Evolutionary conservation across 64 coral and sea anemone species (phyloP).

Genomic region (Montipora capricornis): DNA sequence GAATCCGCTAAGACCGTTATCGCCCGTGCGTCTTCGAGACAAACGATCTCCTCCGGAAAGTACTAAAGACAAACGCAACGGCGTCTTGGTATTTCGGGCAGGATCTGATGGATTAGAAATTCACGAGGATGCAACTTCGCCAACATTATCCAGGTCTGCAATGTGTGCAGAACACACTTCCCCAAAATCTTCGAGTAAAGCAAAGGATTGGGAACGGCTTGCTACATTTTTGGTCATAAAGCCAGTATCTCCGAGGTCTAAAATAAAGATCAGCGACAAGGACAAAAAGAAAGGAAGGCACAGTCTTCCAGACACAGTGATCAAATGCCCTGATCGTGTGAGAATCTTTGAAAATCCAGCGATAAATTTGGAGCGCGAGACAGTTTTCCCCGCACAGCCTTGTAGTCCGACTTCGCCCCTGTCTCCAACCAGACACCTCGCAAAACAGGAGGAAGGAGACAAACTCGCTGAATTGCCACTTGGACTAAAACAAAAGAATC

Average conservation of each 20-base stretch:
- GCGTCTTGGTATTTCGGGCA: conserved; percentile 77
- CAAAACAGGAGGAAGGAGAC: conserved; percentile 84
- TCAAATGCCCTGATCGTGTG: conserved; percentile 43
- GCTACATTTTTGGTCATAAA: conserved; percentile 82
- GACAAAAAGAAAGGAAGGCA: conserved; percentile 71
- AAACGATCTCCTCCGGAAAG: conserved; percentile 34
- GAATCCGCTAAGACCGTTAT: conserved; percentile 47
- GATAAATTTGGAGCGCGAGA: conserved; percentile 24
- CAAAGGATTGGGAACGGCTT: conserved; percentile 67
- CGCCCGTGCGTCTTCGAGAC: conserved; percentile 32
- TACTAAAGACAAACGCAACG: conserved; percentile 68
- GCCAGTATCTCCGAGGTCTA: conserved; percentile 68
- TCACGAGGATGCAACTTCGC: conserved; percentile 49
- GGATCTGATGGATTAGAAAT: conserved; percentile 74
- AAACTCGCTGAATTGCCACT: conserved; percentile 78
- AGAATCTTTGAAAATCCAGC: conserved; percentile 89
- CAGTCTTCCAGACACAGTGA: conserved; percentile 15
- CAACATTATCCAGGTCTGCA: conserved; percentile 34
- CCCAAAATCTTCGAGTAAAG: neutral
- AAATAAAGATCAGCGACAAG: conserved; percentile 71
- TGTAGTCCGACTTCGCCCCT: conserved; percentile 19
- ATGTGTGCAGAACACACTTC: neutral
- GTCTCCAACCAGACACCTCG: conserved; percentile 73
- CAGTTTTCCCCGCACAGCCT: neutral
- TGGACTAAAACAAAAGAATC: conserved; percentile 80